phyloP scores from a whole-genome alignment of 2,888 invertebrate genomes.

The Trichogramma evanescens region DNA sequence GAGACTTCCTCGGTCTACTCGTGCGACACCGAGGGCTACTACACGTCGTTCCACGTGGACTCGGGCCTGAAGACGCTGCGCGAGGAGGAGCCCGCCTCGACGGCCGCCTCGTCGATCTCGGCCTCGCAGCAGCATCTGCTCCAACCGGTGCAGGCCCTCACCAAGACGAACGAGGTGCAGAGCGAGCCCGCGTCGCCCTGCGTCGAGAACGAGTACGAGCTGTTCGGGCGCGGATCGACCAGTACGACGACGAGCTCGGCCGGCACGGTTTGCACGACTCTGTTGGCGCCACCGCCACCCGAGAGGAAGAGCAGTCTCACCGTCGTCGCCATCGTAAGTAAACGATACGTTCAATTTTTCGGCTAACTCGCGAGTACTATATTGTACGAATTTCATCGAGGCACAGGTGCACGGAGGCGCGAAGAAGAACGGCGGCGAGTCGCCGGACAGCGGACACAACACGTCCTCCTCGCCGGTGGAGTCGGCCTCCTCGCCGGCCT shows the following conservation, averaged over 20 bases:
- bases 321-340: constrained; percentile 42
- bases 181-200: constrained; percentile 64
- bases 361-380: not conserved
- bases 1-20: constrained; percentile 89
- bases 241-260: constrained; percentile 87
- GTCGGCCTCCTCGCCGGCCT: constrained; percentile 64
- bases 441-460: constrained; percentile 74
- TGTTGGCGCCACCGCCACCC: constrained; percentile 74
- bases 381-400: not conserved
- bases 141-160: constrained; percentile 59
- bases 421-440: constrained; percentile 60
- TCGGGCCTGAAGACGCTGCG: constrained; percentile 82
- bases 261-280: constrained; percentile 80
- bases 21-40: constrained; percentile 95
- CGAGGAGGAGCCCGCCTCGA: constrained; percentile 59
- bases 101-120: constrained; percentile 4
- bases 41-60: constrained; percentile 95
- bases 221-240: constrained; percentile 86
- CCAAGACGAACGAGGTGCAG: constrained; percentile 54
- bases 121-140: constrained; percentile 73
- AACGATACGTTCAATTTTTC: not conserved
- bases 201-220: constrained; percentile 82
- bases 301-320: constrained; percentile 69
- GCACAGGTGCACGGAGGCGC: constrained; percentile 40
- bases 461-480: constrained; percentile 74